Base-by-base conservation (phyloP, 2,888 invertebrate genomes). In the Copidosoma aretas region DNA sequence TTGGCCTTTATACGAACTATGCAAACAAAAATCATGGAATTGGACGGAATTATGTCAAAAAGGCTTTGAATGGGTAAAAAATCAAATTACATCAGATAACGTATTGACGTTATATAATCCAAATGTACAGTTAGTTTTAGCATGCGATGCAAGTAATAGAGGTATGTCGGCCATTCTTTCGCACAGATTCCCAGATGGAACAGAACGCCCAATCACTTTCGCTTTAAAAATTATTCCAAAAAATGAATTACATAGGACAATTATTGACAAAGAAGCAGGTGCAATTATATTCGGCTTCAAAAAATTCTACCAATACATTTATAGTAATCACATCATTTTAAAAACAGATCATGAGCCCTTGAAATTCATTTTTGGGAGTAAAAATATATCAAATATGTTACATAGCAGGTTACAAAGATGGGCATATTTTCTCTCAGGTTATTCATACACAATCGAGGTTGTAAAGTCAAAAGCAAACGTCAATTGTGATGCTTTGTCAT, bases 1-100 rank as follows among this genome's bases (percentile, higher is more conserved):
- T 15, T 73, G 75, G 62, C 79, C 78, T 12, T 53, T 81, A 25
- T 74, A 79, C 62, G 73, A 75, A 21, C 60, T 79, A 24, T 65
- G 72, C 19, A 73, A 77, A n/a, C 52, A 74, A 4, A 71, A 70
- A 14, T 58, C 71, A 52, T 81, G 78, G 58, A 25, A 52, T 1
- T 67, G 63, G 63, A 59, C 43, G 0, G 17, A 57, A 10, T 19
- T 53, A 19, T 68, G 68, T 32, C n/a, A 53, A 46, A 52, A 43
- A 59, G 68, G n/a, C 1, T 68, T 53, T 25, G 25, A 59, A 5
- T 62, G 63, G 51, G 19, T 59, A 12, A 68, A 68, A 58, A 59
- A 17, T 3, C 24, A 68, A 21, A 58, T 68, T 10, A 63, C 53
- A 10, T 58, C 58, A 21, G 63, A 52, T 14, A 41, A 15, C 24